Percentiles rank a stretch among this genome's conserved stretches.
Conservation (phyloP, 2,113 vertebrate genomes). For the Cervus canadensis region DNA sequence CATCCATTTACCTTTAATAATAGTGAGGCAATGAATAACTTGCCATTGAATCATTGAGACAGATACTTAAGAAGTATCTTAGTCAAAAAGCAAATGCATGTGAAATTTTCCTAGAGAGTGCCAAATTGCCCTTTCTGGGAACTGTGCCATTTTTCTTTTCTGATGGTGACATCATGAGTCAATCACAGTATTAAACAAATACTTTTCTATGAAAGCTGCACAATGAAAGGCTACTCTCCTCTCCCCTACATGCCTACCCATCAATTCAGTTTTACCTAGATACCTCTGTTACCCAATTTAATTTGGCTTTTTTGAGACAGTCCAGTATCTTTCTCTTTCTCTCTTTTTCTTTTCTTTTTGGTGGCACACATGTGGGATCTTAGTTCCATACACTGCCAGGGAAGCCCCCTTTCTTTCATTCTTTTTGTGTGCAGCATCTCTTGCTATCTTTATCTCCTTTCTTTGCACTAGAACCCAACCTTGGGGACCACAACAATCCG, state of each 20-base stretch:
- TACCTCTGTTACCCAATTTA: not conserved
- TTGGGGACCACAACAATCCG: accelerated
- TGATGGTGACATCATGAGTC: not conserved
- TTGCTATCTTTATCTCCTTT: not conserved
- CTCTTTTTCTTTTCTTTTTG: not conserved
- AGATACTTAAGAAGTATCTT: not conserved
- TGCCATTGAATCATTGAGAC: not conserved
- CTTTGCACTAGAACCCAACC: not conserved
- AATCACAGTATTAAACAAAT: not conserved
- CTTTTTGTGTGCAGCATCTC: not conserved
- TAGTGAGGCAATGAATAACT: not conserved
- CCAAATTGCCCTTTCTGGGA: not conserved
- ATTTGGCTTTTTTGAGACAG: not conserved
- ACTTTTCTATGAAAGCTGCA: not conserved
- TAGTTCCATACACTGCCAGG: not conserved
- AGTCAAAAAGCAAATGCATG: not conserved
- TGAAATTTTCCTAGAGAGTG: not conserved
- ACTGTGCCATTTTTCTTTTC: not conserved
- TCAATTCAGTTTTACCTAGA: not conserved
- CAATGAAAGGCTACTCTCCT: not conserved
- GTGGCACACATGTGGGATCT: not conserved
- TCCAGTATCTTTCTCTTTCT: not conserved
- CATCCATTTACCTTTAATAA: not conserved
- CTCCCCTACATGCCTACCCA: no score
- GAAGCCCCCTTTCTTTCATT: not conserved